These are phyloP conservation scores for Mesorhabditis spiculigera DNA, from an alignment of 2,888 invertebrate genomes.

Conservation along the genomic window DNA sequence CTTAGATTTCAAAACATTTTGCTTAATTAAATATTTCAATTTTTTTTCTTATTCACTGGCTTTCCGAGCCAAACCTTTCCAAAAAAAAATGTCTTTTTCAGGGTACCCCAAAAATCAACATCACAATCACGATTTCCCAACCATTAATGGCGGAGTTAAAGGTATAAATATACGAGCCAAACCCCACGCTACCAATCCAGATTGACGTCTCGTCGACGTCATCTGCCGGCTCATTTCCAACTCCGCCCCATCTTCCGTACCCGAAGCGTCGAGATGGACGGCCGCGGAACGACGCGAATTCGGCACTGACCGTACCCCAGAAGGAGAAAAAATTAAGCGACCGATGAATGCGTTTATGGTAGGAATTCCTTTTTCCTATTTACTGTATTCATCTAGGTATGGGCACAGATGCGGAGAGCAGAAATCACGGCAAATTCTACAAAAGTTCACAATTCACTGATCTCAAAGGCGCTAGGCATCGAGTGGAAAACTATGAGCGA, in stretches of 20 bases:
- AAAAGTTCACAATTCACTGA: constrained; percentile 31
- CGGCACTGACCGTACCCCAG: constrained; percentile 1
- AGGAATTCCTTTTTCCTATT: neutral
- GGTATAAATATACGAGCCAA: too few relatives aligned
- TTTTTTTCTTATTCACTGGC: too few relatives aligned
- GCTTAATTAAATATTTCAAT: too few relatives aligned
- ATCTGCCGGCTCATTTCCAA: neutral
- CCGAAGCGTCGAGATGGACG: neutral
- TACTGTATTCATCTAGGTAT: constrained; percentile 18
- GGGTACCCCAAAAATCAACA: too few relatives aligned
- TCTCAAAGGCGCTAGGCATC: constrained; percentile 31
- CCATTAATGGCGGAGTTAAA: too few relatives aligned
- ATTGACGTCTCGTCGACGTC: neutral
- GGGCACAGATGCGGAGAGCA: constrained; percentile 34
- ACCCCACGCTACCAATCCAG: neutral
- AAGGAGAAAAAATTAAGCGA: constrained; percentile 26
- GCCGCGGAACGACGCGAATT: neutral
- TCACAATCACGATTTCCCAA: too few relatives aligned
- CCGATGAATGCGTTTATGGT: constrained; percentile 43
- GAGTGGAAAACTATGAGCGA: constrained; percentile 33
- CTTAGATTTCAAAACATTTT: too few relatives aligned
- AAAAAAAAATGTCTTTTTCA: too few relatives aligned
- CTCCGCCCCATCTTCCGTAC: constrained; percentile 3
- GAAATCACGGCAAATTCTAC: constrained; percentile 26
- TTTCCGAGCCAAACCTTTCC: too few relatives aligned